Evolutionary conservation across 2,113 vertebrate genomes (phyloP).

Genomic region (Tychaedon coryphoeus): DNA sequence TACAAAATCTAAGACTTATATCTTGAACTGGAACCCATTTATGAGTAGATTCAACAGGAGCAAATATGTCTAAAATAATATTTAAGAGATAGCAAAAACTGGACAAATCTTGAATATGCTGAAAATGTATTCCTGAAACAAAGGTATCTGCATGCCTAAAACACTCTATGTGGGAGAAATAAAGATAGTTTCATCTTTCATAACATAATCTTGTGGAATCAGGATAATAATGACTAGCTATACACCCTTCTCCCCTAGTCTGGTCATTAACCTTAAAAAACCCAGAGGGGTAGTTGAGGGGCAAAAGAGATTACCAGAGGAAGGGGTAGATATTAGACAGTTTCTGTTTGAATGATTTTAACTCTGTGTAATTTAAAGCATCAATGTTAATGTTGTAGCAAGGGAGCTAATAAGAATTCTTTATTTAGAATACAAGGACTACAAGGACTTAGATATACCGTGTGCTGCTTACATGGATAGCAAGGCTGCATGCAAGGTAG

Average conservation of each 20-base stretch:
- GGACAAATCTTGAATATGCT: neutral
- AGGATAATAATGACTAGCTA: neutral
- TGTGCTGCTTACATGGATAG: neutral
- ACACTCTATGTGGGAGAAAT: neutral
- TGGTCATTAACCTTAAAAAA: neutral
- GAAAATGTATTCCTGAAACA: neutral
- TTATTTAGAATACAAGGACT: neutral
- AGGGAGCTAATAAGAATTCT: neutral
- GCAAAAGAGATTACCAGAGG: neutral
- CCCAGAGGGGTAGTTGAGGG: fast-evolving
- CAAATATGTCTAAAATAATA: neutral
- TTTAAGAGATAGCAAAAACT: neutral
- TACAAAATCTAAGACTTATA: neutral
- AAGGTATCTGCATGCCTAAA: neutral
- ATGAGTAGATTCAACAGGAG: neutral
- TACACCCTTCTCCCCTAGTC: neutral
- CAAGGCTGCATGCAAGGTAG: fast-evolving
- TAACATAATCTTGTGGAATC: neutral
- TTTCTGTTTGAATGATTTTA: neutral
- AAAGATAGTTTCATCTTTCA: neutral
- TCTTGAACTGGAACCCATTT: neutral
- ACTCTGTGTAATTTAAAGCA: neutral
- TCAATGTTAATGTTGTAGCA: neutral
- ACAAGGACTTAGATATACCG: neutral
- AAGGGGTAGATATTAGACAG: neutral